Conservation (phyloP, 1,140 invertebrate species). For the Octopus bimaculoides region DNA sequence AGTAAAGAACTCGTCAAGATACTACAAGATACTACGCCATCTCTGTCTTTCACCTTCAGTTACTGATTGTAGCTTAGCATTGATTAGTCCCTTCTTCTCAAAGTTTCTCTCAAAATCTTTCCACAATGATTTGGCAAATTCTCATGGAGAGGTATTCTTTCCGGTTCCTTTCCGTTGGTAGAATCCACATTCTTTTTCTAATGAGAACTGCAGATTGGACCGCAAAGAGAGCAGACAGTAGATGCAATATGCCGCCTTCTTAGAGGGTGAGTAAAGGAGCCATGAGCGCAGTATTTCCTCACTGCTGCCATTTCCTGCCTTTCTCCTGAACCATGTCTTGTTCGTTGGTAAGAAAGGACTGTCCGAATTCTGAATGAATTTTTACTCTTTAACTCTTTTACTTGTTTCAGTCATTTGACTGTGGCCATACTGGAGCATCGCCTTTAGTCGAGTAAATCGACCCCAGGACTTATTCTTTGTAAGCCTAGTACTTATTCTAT, state of each 20-base stretch:
- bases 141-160: not conserved
- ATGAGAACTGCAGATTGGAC: not conserved
- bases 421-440: too few relatives aligned
- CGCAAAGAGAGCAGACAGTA: not conserved
- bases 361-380: not conserved
- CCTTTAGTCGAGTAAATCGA: too few relatives aligned
- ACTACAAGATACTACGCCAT: not conserved
- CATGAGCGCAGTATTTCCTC: not conserved
- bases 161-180: constrained; percentile 3
- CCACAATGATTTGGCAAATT: not conserved
- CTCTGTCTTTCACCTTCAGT: not conserved
- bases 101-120: not conserved
- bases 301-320: constrained; percentile 1
- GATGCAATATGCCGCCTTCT: not conserved
- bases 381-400: too few relatives aligned
- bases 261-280: not conserved
- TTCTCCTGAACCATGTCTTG: constrained; percentile 3
- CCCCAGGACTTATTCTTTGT: too few relatives aligned
- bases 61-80: not conserved
- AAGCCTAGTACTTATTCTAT: too few relatives aligned
- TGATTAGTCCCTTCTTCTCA: too few relatives aligned
- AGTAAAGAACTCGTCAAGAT: constrained; percentile 2
- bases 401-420: too few relatives aligned
- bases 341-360: constrained; percentile 3
- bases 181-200: constrained; percentile 1